Evolutionary conservation across 1,140 invertebrate species (phyloP).

Genomic region (Drosophila kikkawai): DNA sequence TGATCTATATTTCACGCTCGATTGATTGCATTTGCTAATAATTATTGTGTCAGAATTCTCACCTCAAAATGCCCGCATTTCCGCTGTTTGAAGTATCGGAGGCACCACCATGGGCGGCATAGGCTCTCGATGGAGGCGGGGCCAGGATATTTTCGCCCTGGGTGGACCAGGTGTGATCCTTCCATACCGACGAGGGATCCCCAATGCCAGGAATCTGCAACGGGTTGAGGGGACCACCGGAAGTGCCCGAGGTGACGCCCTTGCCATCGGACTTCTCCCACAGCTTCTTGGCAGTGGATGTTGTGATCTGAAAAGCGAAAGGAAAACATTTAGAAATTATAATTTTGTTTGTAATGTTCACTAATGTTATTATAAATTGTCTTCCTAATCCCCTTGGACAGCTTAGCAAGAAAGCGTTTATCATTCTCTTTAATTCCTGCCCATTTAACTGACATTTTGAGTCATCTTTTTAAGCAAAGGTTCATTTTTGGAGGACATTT

Average conservation of each 20-base stretch:
- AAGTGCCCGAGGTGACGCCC: constrained; percentile 62
- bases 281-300: constrained; percentile 84
- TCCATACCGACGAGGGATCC: constrained; percentile 83
- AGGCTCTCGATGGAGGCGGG: constrained; percentile 73
- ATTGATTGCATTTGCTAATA: constrained; percentile 15
- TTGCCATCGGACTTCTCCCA: constrained; percentile 85
- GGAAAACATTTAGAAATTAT: constrained; percentile 16
- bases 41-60: constrained; percentile 18
- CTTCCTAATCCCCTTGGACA: neutral
- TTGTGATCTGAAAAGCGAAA: constrained; percentile 72
- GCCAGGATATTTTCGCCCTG: constrained; percentile 82
- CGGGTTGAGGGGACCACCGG: constrained; percentile 79
- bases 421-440: constrained; percentile 2
- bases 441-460: constrained; percentile 4
- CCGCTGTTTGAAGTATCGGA: constrained; percentile 77
- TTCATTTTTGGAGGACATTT: neutral
- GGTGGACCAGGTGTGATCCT: constrained; percentile 84
- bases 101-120: constrained; percentile 75
- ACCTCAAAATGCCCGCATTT: constrained; percentile 84
- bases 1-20: constrained; percentile 23
- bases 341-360: constrained; percentile 9
- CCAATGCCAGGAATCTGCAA: constrained; percentile 82
- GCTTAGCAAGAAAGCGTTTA: constrained; percentile 3
- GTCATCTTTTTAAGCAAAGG: neutral
- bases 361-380: constrained; percentile 23